Evolutionary conservation across 2,797 vertebrate genomes (phyloP).

Genomic region (Martes flavigula): DNA sequence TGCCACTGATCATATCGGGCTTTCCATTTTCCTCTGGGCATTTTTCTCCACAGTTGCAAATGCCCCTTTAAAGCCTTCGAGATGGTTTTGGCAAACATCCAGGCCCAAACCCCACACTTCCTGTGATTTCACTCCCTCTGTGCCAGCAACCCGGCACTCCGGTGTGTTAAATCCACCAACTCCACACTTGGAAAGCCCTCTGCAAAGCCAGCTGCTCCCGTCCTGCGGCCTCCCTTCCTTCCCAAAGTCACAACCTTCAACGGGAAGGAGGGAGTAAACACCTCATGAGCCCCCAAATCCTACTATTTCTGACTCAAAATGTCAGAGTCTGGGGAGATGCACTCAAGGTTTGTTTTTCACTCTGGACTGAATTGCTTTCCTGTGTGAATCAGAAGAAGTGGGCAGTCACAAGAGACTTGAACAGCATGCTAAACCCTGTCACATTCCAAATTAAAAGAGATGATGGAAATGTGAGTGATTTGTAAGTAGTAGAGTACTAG

Average conservation of each 20-base stretch:
- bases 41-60: slow-evolving; percentile 8
- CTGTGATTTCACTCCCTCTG: neutral
- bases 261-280: neutral
- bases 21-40: neutral
- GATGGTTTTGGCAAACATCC: neutral
- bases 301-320: neutral
- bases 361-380: neutral
- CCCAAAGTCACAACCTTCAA: neutral
- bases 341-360: neutral
- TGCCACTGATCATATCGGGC: neutral
- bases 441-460: neutral
- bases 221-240: neutral
- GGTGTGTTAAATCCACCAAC: neutral
- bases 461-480: too few relatives aligned
- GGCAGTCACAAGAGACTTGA: neutral
- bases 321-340: neutral
- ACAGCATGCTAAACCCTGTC: neutral
- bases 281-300: neutral
- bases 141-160: neutral
- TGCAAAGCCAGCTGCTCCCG: neutral
- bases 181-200: neutral
- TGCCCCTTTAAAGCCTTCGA: neutral
- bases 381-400: slow-evolving; percentile 25
- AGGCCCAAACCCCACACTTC: neutral
- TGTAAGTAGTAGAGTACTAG: neutral